Percentiles rank a stretch among this genome's conserved stretches.
Evolutionary conservation across 2,888 invertebrate species (phyloP).

Genomic region (Mythimna impura): DNA sequence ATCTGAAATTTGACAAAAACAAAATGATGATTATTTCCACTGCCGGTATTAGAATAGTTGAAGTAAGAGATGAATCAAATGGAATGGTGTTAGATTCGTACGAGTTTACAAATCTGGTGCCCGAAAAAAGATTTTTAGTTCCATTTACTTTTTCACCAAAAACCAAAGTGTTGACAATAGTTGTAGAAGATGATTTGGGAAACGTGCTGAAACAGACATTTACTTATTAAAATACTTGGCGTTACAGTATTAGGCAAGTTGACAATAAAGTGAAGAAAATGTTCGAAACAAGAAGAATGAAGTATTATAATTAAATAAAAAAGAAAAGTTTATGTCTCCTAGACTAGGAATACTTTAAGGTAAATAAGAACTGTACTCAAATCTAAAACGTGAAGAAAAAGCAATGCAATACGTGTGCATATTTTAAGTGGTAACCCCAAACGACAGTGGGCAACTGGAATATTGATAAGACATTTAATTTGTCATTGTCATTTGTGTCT

Average conservation of each 20-base stretch:
- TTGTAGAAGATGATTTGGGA: slow-evolving; percentile 93
- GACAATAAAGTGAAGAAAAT: slow-evolving; percentile 81
- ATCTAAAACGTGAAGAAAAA: slow-evolving; percentile 43
- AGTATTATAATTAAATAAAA: slow-evolving; percentile 33
- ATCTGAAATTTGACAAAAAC: slow-evolving; percentile 89
- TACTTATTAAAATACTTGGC: slow-evolving; percentile 81
- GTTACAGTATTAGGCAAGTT: slow-evolving; percentile 72
- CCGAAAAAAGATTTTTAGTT: slow-evolving; percentile 90
- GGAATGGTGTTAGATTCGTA: slow-evolving; percentile 92
- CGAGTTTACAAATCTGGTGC: slow-evolving; percentile 90
- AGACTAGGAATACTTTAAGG: slow-evolving; percentile 48
- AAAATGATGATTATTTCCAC: slow-evolving; percentile 92
- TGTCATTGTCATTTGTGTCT: slow-evolving; percentile 11
- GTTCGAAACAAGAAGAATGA: slow-evolving; percentile 46
- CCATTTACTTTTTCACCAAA: slow-evolving; percentile 88
- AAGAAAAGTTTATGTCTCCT: slow-evolving; percentile 46
- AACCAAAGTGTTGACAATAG: slow-evolving; percentile 89
- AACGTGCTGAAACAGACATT: slow-evolving; percentile 92
- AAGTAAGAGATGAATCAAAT: slow-evolving; percentile 91
- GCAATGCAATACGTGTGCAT: slow-evolving; percentile 41
- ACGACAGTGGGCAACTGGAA: slow-evolving; percentile 66
- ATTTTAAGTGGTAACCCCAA: slow-evolving; percentile 68
- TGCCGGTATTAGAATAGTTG: slow-evolving; percentile 92
- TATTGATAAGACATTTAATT: slow-evolving; percentile 54
- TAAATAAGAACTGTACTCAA: slow-evolving; percentile 31